Conservation (phyloP, 2,797 vertebrate species). For the Cynodonichthys magdalenae region DNA sequence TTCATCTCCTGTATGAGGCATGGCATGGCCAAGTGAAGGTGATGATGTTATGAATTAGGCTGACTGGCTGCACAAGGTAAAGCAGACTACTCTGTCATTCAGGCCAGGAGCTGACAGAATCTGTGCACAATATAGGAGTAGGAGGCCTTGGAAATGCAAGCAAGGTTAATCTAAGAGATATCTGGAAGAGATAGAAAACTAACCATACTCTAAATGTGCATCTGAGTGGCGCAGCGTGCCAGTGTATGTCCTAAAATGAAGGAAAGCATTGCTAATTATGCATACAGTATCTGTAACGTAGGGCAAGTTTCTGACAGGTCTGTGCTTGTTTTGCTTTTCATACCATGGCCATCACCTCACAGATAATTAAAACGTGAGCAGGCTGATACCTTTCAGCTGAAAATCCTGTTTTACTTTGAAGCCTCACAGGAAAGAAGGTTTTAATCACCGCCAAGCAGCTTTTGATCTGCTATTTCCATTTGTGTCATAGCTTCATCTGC, state of each 20-base stretch:
- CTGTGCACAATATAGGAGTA: conserved; percentile 43
- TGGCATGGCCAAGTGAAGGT: conserved; percentile 77
- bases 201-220: conserved; percentile 28
- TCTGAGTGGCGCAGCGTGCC: conserved; percentile 1
- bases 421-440: conserved; percentile 72
- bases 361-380: conserved; percentile 54
- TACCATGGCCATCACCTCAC: conserved; percentile 35
- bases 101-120: conserved; percentile 51
- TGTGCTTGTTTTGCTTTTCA: conserved; percentile 43
- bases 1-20: conserved; percentile 72
- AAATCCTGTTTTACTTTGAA: conserved; percentile 71
- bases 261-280: conserved; percentile 1
- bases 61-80: conserved; percentile 75
- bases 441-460: conserved; percentile 62
- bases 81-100: conserved; percentile 66
- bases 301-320: conserved; percentile 23
- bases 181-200: conserved; percentile 48
- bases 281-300: conserved; percentile 1
- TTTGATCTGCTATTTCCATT: conserved; percentile 76
- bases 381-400: conserved; percentile 48
- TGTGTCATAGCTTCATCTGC: conserved; percentile 54
- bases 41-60: conserved; percentile 79
- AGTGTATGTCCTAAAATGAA: background rate
- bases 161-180: conserved; percentile 67
- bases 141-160: conserved; percentile 60